Conservation (phyloP, 1,140 invertebrate species). For the Alviniconcha marisindica region DNA sequence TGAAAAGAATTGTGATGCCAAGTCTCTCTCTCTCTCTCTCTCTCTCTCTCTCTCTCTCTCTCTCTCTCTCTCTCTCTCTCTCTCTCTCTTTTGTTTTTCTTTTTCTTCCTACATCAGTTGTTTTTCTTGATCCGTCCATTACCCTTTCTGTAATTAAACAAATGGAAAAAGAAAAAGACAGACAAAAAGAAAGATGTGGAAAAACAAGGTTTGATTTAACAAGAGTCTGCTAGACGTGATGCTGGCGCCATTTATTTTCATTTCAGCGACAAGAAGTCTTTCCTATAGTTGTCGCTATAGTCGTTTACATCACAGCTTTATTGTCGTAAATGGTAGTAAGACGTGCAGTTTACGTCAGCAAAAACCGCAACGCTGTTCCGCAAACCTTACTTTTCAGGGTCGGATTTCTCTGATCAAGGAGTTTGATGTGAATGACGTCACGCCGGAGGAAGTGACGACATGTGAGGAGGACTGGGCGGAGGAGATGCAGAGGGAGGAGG, state of each 20-base stretch:
- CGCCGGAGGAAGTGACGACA: background rate
- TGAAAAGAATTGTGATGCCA: too few species aligned
- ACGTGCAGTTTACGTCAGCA: too few species aligned
- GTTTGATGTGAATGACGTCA: constrained; percentile 36
- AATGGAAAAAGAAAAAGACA: too few species aligned
- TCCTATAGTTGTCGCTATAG: too few species aligned
- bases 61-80: constrained; percentile 2
- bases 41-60: constrained; percentile 12
- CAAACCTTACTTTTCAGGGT: constrained; percentile 31
- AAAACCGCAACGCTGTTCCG: too few species aligned
- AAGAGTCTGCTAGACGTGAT: too few species aligned
- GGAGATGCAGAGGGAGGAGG: constrained; percentile 1
- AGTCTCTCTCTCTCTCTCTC: background rate
- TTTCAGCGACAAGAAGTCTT: too few species aligned
- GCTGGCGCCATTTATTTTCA: too few species aligned
- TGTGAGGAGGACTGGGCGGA: constrained; percentile 1
- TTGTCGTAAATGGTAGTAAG: background rate
- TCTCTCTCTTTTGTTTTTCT: background rate
- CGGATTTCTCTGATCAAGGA: constrained; percentile 44
- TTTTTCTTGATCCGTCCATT: background rate
- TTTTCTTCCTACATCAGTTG: background rate
- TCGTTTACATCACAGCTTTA: background rate
- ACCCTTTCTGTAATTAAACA: too few species aligned
- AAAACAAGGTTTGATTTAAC: too few species aligned
- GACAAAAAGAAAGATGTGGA: too few species aligned